phyloP scores from a whole-genome alignment of 2,888 invertebrate genomes.

The Sialis fuliginosa region DNA sequence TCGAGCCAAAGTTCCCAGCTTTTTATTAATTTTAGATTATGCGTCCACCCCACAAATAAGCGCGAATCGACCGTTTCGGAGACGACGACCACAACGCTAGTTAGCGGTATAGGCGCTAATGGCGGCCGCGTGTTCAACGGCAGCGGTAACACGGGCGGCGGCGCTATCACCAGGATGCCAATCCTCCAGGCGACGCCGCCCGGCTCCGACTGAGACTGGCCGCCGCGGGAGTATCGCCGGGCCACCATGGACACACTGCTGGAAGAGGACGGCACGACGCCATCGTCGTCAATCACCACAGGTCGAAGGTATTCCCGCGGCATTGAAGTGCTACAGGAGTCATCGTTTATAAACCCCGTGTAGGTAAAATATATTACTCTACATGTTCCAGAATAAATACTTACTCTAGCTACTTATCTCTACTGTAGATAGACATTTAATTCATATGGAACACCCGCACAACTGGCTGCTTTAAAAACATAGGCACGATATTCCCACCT shows the following conservation, averaged over 20 bases:
- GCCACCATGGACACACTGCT: conserved; percentile 18
- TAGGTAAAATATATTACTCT: no score
- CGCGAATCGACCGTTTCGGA: conserved; percentile 66
- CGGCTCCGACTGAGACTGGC: conserved; percentile 1
- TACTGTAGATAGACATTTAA: no score
- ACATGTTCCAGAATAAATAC: no score
- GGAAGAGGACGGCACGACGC: conserved; percentile 15
- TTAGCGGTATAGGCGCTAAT: conserved; percentile 15
- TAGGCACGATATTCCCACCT: no score
- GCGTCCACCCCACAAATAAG: conserved; percentile 54
- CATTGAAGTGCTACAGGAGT: no score
- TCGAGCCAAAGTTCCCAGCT: no score
- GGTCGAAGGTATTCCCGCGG: no score
- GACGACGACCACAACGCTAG: conserved; percentile 57
- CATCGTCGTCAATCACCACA: not conserved
- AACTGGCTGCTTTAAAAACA: no score
- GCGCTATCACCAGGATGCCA: not conserved
- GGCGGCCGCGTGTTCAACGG: conserved; percentile 16
- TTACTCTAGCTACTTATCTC: no score
- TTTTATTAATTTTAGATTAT: conserved; percentile 33
- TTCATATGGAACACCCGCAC: no score
- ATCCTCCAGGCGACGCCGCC: not conserved
- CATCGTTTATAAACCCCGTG: no score
- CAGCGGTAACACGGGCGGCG: not conserved
- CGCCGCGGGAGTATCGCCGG: conserved; percentile 7